Conservation (phyloP, 2,888 invertebrate species). For the Physocephala rufipes region DNA sequence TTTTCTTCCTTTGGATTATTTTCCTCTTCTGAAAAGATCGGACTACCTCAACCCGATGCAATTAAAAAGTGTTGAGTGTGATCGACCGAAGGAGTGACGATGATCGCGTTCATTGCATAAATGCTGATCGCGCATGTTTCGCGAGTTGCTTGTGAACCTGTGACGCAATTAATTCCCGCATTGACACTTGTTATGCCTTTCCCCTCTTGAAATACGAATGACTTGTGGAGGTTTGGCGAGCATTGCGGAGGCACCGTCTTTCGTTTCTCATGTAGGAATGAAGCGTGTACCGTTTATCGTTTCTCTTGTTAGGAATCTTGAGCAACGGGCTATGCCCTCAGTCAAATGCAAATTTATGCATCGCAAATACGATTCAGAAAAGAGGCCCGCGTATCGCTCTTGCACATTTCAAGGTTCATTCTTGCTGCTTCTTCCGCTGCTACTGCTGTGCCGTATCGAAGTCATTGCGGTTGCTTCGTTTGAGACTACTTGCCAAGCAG, state of each 20-base stretch:
- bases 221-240: no score
- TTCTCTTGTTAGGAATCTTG: no score
- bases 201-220: slow-evolving; percentile 22
- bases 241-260: no score
- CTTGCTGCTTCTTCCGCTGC: not conserved
- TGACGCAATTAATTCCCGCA: slow-evolving; percentile 34
- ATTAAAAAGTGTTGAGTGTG: no score
- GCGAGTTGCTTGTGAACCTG: slow-evolving; percentile 14
- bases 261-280: no score
- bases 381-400: not conserved
- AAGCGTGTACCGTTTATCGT: no score
- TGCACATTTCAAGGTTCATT: no score
- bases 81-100: slow-evolving; percentile 2
- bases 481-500: not conserved
- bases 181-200: slow-evolving; percentile 34
- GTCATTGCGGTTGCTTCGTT: not conserved
- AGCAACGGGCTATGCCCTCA: no score
- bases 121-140: slow-evolving; percentile 27
- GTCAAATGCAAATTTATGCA: slow-evolving; percentile 34
- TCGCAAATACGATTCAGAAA: not conserved
- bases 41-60: not conserved
- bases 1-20: not conserved
- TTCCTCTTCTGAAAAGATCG: slow-evolving; percentile 4
- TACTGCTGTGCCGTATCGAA: not conserved
- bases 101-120: slow-evolving; percentile 7